Conservation (phyloP, 2,797 vertebrate genomes). For the Melopsittacus undulatus region DNA sequence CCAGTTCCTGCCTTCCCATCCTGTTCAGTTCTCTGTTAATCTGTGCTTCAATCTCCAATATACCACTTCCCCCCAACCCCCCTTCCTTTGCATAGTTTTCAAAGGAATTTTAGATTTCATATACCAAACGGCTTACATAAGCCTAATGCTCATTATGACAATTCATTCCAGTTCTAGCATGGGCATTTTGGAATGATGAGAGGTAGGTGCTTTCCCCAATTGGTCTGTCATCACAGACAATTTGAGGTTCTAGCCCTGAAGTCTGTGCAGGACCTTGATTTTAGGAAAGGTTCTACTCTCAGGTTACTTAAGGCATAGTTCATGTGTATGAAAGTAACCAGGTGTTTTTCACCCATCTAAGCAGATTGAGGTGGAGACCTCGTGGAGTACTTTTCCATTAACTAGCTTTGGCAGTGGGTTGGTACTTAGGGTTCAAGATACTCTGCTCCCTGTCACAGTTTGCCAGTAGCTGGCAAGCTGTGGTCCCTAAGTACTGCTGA, state of each 20-base stretch:
- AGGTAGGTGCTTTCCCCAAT: background rate
- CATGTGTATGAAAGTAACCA: background rate
- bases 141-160: accelerated
- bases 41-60: accelerated
- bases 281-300: background rate
- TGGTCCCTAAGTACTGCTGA: background rate
- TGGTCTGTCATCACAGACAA: background rate
- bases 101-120: background rate
- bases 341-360: background rate
- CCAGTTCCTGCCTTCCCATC: background rate
- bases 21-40: background rate
- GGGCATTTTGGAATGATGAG: background rate
- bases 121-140: background rate
- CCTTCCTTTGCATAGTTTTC: background rate
- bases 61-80: background rate
- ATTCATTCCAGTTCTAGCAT: background rate
- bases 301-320: background rate
- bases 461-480: background rate
- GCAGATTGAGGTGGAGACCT: background rate
- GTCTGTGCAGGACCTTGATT: background rate
- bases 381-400: background rate
- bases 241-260: background rate
- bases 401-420: background rate
- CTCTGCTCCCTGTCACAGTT: background rate
- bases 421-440: background rate